Evolutionary conservation across 2,113 vertebrate species (phyloP), one percentile per base, ranked within the genome.

Genomic region (Psittacula cyanocephala): DNA sequence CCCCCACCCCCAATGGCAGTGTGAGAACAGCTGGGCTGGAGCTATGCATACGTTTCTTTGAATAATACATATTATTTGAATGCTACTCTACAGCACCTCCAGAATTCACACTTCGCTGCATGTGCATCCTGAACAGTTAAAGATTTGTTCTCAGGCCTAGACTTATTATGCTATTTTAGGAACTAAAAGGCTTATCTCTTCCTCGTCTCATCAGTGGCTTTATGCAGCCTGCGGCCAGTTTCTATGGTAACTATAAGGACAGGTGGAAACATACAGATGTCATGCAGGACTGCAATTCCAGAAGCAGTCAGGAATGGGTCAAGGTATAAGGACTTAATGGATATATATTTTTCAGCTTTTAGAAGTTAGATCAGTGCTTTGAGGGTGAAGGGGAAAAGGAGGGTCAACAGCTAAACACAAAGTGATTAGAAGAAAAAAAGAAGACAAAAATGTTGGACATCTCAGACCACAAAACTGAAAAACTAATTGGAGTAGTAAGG

Each of bases 211-310:
- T 57, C 67, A n/a, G 86, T n/a, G 80, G 86, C 70, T 91, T 84
- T 41, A 60, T 6, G 1, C 28, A 85, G 88, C 46, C 79, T 17
- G 28, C 18, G 65, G 19, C 57, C 3, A 1, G 93, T 97, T 96
- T 89, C 96, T 85, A 86, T 89, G 75, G 93, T 29, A 85, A 94
- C 96, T 35, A 37, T 11, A 80, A 89, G 88, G 59, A 46, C 91
- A 95, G 86, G 89, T 95, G 76, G 41, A 63, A 94, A 88, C 3
- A 16, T 52, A 77, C n/a, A 5, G 79, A 69, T 86, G 69, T 44
- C 69, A 39, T 2, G 0, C 7, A 75, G 43, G 89, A 85, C 46
- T 59, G 59, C 72, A 69, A 37, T 91, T 65, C 67, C 75, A 94
- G 67, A n/a, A 91, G 75, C 68, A 84, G 76, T 37, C 43, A 90